A percentile compares a stretch with the other conserved stretches of the same genome.
Evolutionary conservation across 2,797 vertebrate genomes (phyloP).

Genomic region (Chiloscyllium punctatum): DNA sequence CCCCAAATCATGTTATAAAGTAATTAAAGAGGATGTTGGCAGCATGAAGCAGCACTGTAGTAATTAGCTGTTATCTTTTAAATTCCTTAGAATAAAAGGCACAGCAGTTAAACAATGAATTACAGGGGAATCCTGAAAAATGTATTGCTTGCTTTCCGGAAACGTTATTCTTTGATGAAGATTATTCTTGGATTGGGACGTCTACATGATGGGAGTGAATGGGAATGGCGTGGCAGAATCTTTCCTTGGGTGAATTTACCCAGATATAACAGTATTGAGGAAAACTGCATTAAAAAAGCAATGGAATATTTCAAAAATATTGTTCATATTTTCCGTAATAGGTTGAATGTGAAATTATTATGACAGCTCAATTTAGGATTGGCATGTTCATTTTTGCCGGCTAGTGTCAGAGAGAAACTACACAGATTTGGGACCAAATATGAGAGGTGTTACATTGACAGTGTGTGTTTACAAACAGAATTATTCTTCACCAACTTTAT

Average conservation of each 20-base stretch:
- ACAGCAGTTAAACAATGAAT: not conserved
- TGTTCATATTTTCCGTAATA: not conserved
- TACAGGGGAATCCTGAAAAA: slow-evolving; percentile 5
- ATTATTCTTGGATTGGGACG: not conserved
- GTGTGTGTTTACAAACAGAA: not conserved
- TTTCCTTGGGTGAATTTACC: not conserved
- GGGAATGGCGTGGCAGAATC: not conserved
- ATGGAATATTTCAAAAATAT: not conserved
- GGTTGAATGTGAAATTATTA: not conserved
- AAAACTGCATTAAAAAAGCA: not conserved
- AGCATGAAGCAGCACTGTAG: not conserved
- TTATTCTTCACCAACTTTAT: not conserved
- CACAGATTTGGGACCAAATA: not conserved
- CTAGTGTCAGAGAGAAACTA: not conserved
- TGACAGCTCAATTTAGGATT: not conserved
- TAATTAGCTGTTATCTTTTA: slow-evolving; percentile 34
- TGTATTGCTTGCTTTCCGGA: too few species aligned
- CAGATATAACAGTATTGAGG: not conserved
- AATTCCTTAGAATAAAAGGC: not conserved
- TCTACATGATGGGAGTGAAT: not conserved
- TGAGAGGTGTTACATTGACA: not conserved
- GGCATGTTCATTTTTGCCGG: not conserved
- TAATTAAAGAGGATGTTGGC: slow-evolving; percentile 31
- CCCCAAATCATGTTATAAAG: slow-evolving; percentile 33
- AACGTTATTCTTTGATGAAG: not conserved